Conservation (phyloP, 2,888 invertebrate genomes). For the Chymomyza fuscimana region DNA sequence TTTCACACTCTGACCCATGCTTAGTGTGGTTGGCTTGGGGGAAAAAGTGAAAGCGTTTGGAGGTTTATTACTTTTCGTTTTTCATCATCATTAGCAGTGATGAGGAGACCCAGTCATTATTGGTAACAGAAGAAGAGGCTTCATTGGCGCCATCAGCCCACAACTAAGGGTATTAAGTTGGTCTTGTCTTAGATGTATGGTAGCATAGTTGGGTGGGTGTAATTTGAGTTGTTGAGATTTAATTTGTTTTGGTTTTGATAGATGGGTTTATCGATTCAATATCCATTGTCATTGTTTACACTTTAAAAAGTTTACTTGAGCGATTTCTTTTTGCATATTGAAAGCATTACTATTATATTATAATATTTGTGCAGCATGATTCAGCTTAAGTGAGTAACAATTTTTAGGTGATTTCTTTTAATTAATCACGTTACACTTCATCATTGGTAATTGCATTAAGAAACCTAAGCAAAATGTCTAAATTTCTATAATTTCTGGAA, state of each 20-base stretch:
- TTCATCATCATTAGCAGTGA: conserved; percentile 23
- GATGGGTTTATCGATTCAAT: not conserved
- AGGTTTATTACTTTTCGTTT: conserved; percentile 49
- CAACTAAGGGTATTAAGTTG: not conserved
- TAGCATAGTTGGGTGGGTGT: not conserved
- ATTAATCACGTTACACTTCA: not conserved
- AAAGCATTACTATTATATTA: not conserved
- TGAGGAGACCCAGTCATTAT: not conserved
- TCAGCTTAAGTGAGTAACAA: not conserved
- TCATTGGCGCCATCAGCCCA: not conserved
- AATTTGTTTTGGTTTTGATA: not conserved
- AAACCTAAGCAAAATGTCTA: too few relatives aligned
- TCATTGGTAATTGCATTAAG: too few relatives aligned
- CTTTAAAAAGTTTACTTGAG: not conserved
- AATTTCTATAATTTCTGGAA: too few relatives aligned
- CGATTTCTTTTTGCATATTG: not conserved
- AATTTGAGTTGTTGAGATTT: not conserved
- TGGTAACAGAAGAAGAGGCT: not conserved
- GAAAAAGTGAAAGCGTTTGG: conserved; percentile 59
- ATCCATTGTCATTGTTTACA: not conserved
- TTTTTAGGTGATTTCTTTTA: not conserved
- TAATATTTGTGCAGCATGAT: not conserved
- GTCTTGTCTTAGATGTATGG: not conserved
- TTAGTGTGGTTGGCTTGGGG: not conserved
- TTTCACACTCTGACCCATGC: conserved; percentile 58